These are phyloP conservation scores for Kryptopterus vitreolus DNA, from an alignment of 2,797 vertebrate species.

Conservation along the genomic window DNA sequence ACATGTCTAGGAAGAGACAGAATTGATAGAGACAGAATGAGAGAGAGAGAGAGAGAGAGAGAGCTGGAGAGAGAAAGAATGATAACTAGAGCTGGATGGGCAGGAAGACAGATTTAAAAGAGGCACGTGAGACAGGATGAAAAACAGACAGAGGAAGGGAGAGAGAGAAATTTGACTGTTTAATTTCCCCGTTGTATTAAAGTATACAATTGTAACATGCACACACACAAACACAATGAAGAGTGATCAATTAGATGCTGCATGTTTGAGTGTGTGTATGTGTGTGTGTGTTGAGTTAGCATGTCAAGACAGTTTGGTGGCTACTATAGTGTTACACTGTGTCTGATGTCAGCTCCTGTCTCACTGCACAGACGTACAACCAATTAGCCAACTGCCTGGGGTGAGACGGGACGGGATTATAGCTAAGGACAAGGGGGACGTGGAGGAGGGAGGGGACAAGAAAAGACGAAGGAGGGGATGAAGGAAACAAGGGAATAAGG, in stretches of 20 bases:
- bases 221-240: conserved; percentile 16
- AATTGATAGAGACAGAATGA: conserved; percentile 45
- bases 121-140: neutral
- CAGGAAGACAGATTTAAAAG: neutral
- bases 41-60: neutral
- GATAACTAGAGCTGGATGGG: neutral
- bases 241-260: neutral
- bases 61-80: neutral
- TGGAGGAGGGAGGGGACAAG: neutral
- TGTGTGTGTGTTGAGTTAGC: neutral
- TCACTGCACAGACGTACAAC: conserved; percentile 69
- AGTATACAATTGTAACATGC: conserved; percentile 6
- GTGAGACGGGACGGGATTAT: conserved; percentile 67
- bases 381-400: conserved; percentile 70
- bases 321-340: conserved; percentile 30
- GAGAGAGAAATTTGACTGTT: conserved; percentile 17
- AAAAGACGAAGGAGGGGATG: neutral
- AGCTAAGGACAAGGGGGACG: neutral
- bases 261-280: neutral
- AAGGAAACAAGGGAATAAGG: neutral
- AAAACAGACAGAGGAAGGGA: neutral
- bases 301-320: conserved; percentile 9
- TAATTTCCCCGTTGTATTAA: conserved; percentile 31
- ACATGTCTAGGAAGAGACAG: neutral
- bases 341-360: conserved; percentile 73